phyloP scores from a whole-genome alignment of 2,888 invertebrate genomes.

The Amphipoea oculea region DNA sequence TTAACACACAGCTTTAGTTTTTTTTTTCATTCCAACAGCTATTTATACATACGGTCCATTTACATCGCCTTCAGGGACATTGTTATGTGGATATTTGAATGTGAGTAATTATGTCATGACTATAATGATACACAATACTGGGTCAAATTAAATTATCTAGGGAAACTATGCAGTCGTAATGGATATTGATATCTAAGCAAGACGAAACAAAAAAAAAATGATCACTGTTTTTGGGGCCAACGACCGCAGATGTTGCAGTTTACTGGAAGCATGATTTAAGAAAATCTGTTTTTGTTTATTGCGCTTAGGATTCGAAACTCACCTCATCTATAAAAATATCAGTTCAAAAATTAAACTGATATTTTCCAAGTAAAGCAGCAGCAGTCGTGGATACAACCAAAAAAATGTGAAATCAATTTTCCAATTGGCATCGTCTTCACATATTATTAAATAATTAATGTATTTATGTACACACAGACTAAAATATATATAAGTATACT shows the following conservation, averaged over 20 bases:
- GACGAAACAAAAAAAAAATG: background rate
- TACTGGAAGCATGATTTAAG: background rate
- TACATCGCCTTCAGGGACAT: too few species aligned
- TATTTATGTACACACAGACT: too few species aligned
- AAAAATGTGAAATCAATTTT: background rate
- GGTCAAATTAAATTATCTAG: background rate
- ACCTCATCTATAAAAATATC: background rate
- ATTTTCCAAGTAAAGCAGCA: background rate
- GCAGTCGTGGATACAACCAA: background rate
- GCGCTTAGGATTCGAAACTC: background rate
- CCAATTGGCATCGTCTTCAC: too few species aligned
- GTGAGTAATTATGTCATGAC: background rate
- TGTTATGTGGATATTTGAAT: background rate
- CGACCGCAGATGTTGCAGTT: too few species aligned
- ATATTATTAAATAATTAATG: too few species aligned
- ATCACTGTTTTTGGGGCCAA: too few species aligned
- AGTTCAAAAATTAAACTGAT: background rate
- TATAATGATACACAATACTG: background rate
- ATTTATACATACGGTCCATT: too few species aligned
- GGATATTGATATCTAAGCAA: background rate
- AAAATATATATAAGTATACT: too few species aligned
- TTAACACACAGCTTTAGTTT: too few species aligned
- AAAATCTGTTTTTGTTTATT: background rate
- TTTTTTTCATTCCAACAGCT: too few species aligned
- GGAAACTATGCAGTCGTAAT: background rate